Evolutionary conservation across 2,797 vertebrate species (phyloP).

Genomic region (Florisuga fusca): DNA sequence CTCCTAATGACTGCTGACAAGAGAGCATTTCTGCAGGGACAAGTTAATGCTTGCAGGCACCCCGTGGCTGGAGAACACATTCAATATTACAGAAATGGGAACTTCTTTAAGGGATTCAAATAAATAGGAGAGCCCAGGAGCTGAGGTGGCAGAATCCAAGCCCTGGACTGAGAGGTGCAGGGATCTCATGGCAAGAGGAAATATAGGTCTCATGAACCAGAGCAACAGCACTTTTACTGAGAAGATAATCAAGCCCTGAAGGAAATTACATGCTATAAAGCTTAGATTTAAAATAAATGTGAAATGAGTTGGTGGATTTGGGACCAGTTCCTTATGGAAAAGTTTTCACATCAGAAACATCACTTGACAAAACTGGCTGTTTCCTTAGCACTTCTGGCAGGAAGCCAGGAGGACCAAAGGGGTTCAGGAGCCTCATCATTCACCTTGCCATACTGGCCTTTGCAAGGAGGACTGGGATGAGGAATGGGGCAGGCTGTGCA

Average conservation of each 20-base stretch:
- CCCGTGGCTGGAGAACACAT: neutral
- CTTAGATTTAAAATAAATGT: conserved; percentile 52
- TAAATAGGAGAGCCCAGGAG: conserved; percentile 14
- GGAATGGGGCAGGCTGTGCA: neutral
- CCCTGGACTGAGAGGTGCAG: neutral
- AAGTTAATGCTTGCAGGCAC: neutral
- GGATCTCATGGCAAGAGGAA: neutral
- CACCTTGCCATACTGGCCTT: neutral
- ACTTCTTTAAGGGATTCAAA: neutral
- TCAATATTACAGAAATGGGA: neutral
- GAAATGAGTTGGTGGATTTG: conserved; percentile 37
- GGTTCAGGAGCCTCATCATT: neutral
- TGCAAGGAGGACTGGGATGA: neutral
- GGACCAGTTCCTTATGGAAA: conserved; percentile 45
- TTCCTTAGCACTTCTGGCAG: conserved; percentile 11
- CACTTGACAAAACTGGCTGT: neutral
- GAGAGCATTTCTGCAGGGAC: conserved; percentile 11
- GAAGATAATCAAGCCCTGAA: conserved; percentile 48
- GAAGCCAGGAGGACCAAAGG: neutral
- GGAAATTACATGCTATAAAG: neutral
- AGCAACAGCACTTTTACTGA: conserved; percentile 26
- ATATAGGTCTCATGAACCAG: conserved; percentile 28
- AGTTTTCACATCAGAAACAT: neutral
- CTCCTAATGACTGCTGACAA: conserved; percentile 8
- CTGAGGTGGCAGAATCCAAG: neutral